Base-by-base conservation (phyloP, 2,797 vertebrate genomes). In the Eidolon dupreanum region DNA sequence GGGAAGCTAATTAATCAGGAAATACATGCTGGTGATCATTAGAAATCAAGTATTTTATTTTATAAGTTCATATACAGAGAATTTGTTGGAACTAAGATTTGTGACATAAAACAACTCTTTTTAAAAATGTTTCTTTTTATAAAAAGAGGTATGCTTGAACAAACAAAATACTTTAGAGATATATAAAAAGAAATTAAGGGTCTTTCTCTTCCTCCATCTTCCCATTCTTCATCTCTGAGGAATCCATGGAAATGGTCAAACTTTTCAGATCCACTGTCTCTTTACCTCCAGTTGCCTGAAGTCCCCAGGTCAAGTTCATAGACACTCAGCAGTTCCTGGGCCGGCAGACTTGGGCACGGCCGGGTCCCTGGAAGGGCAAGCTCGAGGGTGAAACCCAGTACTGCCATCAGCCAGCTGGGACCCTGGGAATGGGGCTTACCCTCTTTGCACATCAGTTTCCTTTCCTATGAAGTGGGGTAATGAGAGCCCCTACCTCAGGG, bases 21-120 rank as follows among this genome's bases (percentile, higher is more conserved):
- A 83, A 75, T 79, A 75, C 20, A 49, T 74, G 26, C 33, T 43
- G 19, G 66, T 3, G 46, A 20, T 79, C 8, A 82, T 87, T 91
- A 79, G 57, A 92, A 83, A 79, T 86, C 87, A 71, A 51, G 33
- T 78, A n/a, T 79, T 91, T 91, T 75, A 81, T 43, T 41, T 84
- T 88, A 74, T 73, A 93, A 93, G 38, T 83, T 70, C 74, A 70
- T 31, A 70, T 68, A 55, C 7, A 51, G 22, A 41, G 19, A 71
- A 63, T 68, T 79, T 79, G 19, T 31, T 49, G 46, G n/a, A 94
- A 43, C 11, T 20, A 11, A 96, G 33, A 61, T 90, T 85, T 65
- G 63, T 63, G 36, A 51, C 9, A 49, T 24, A 53, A 63, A 85
- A n/a, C 4, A 70, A 49, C 15, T 12, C 8, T 90, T 92, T 86